These are phyloP conservation scores for Telenomus remus DNA, from an alignment of 1,140 invertebrate species.

Conservation along the genomic window DNA sequence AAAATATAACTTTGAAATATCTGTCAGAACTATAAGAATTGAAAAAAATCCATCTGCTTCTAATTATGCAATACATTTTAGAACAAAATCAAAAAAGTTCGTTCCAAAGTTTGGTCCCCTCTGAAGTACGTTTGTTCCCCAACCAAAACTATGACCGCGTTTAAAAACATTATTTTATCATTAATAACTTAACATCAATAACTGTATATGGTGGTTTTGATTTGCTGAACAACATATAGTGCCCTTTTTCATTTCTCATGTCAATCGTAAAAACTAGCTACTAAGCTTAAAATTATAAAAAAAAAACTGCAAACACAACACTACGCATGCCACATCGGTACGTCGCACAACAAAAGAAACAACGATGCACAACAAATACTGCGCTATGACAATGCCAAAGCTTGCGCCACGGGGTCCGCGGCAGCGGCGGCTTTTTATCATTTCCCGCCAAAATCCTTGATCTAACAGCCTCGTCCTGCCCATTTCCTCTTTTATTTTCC, in stretches of 20 bases:
- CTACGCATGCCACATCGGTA: constrained; percentile 68
- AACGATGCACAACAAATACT: constrained; percentile 62
- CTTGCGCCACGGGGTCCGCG: constrained; percentile 61
- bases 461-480: neutral
- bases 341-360: constrained; percentile 56
- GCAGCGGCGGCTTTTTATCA: constrained; percentile 9
- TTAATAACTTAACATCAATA: neutral
- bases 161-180: too few relatives aligned
- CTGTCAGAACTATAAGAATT: too few relatives aligned
- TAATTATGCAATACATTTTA: too few relatives aligned
- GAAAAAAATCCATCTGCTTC: too few relatives aligned
- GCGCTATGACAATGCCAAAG: constrained; percentile 62
- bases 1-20: too few relatives aligned
- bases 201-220: neutral
- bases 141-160: too few relatives aligned
- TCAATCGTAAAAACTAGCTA: constrained; percentile 52
- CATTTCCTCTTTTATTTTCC: neutral
- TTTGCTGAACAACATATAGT: neutral
- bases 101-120: too few relatives aligned
- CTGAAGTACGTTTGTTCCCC: too few relatives aligned
- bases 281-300: constrained; percentile 63
- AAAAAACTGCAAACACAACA: constrained; percentile 59
- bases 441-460: constrained; percentile 15
- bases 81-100: too few relatives aligned
- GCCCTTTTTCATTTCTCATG: constrained; percentile 7